Base-by-base conservation (phyloP, 2,113 vertebrate species). In the Gambusia holbrooki region DNA sequence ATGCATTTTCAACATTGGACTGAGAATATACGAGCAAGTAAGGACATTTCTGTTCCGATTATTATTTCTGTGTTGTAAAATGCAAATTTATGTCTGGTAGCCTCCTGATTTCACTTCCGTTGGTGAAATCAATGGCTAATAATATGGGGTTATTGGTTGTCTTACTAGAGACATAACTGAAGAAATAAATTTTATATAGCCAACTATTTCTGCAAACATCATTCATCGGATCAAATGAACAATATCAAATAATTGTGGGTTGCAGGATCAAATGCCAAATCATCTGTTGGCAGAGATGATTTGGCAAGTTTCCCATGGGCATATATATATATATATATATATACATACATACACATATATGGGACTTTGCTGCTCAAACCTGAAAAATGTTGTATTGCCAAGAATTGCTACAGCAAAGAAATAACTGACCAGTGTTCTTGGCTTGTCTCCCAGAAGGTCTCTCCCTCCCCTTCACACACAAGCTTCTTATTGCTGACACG, bases 401-500 rank as follows among this genome's bases (percentile, higher is more conserved):
- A n/a, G 51, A 19, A 58, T 25, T 58, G 25, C 10, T 25, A 58
- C 51, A n/a, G 25, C 51, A n/a, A 58, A 58, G 7, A 58, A 58
- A 58, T 58, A 58, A 25, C 4, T 58, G 51, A 58, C 17, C 17
- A 15, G 10, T 22, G 17, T 32, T 63, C 30, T 22, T 63, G 62
- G 72, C 64, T 79, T 45, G 63, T 76, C 80, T 81, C 82, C 74
- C 70, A 35, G 74, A 68, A 77, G 71, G 70, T 79, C 78, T 83
- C 64, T 13, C 67, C 77, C 68, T 12, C 30, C 70, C 67, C 66
- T 35, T 73, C 62, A 62, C 71, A 51, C 65, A 4, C 66, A 68
- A 73, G 80, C 69, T 75, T 77, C 83, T 62, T 60, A 87, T 90
- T 88, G 79, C 79, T 90, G 81, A 92, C 85, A 87, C 76, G 87